Conservation (phyloP, 1,140 invertebrate species). For the Brachionus calyciflorus region DNA sequence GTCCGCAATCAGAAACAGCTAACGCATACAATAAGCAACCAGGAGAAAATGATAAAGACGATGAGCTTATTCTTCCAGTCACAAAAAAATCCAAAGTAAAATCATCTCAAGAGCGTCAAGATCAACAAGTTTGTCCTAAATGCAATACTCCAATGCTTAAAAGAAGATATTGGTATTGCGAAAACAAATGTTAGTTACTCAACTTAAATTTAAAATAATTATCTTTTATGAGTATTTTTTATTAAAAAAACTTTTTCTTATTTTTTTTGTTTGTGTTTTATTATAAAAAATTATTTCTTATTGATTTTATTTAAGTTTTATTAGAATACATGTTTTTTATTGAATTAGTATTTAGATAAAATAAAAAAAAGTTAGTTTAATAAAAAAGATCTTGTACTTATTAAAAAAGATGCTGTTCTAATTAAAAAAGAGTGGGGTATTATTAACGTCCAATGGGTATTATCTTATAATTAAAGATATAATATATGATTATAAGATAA, state of each 20-base stretch:
- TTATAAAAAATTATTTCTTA: neutral
- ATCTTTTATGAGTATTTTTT: too few species aligned
- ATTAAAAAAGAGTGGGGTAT: neutral
- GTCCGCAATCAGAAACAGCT: neutral
- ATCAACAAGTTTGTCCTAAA: neutral
- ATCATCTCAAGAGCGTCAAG: neutral
- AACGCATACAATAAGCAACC: neutral
- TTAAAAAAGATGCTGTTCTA: too few species aligned
- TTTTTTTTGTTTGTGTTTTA: neutral
- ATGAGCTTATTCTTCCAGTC: neutral
- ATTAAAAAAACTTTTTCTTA: too few species aligned
- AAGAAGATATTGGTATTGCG: neutral
- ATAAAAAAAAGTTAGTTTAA: neutral
- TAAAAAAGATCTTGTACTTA: neutral
- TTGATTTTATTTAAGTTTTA: neutral
- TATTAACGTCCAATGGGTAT: too few species aligned
- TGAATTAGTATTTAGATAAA: neutral
- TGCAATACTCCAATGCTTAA: constrained; percentile 3
- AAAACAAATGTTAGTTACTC: neutral
- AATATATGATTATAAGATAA: too few species aligned
- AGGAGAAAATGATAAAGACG: neutral
- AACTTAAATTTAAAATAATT: neutral
- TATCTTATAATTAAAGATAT: too few species aligned
- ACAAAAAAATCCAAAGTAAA: neutral
- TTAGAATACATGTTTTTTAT: neutral